Base-by-base conservation (phyloP, 2,797 vertebrate species). In the Crax fasciolata region DNA sequence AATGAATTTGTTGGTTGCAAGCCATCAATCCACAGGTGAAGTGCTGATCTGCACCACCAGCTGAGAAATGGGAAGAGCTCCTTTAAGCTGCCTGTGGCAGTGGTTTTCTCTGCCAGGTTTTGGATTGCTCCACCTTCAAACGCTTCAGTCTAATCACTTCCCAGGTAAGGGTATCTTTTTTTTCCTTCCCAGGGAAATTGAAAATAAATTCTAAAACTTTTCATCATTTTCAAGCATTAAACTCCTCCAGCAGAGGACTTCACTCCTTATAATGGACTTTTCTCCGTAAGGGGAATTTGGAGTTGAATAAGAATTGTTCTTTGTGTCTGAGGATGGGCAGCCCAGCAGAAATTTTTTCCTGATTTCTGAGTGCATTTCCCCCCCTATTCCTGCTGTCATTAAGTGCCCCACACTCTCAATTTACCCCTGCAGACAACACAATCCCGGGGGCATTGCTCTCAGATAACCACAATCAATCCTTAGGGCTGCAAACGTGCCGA, bases 101-200 rank as follows among this genome's bases (percentile, higher is more conserved):
- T 41, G 16, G 10, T 72, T 66, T 84, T 66, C 62, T 55, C 59
- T 94, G 94, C 83, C 88, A 66, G 10, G 44, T 27, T 81, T 44
- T 73, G 52, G 35, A 7, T 24, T 43, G 75, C 92, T 95, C 86
- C 84, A 88, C 92, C 88, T 94, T 90, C 77, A 78, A 92, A 16
- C 38, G 58, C 38, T 76, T 70, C 77, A 18, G 21, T 62, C 63
- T 30, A 52, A 92, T 87, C 73, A 74, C 80, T 88, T 92, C 90
- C 88, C 55, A 57, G 70, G 67, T n/a, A 55, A 72, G 43, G 12
- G 13, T 46, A 30, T n/a, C 52, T 30, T 55, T n/a, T 23, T 28
- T 23, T 46, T 80, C n/a, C 58, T 93, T 84, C 77, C 43, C 14
- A 59, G 21, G 25, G 30, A 73, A 58, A 65, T 78, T 35, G 49